Percentiles rank a stretch among this genome's conserved stretches.
phyloP scores from a whole-genome alignment of 1,140 invertebrate genomes.

The Bombus polaris region DNA sequence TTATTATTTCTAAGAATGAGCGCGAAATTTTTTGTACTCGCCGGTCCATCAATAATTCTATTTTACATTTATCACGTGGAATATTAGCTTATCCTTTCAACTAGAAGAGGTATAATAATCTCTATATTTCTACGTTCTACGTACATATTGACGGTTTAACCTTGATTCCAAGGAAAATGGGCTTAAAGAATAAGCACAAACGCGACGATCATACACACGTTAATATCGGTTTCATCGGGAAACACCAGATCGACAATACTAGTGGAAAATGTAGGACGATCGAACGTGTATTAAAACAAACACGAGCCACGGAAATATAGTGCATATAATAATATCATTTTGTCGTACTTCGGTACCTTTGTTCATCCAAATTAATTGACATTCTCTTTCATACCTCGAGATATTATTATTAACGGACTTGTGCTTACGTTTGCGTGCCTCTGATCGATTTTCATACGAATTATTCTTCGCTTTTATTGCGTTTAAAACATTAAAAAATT shows the following conservation, averaged over 20 bases:
- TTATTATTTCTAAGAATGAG: background rate
- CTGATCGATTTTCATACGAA: too few relatives aligned
- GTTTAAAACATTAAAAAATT: too few relatives aligned
- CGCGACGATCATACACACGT: background rate
- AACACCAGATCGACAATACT: background rate
- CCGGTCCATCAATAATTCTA: background rate
- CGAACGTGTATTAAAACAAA: slow-evolving; percentile 21
- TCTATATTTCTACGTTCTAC: background rate
- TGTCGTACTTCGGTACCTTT: background rate
- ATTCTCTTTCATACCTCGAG: background rate
- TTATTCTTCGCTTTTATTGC: too few relatives aligned
- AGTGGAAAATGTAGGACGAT: slow-evolving; percentile 31
- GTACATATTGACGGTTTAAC: background rate
- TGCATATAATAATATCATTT: background rate
- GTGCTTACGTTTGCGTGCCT: too few relatives aligned
- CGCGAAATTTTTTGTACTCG: background rate
- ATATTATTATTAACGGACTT: too few relatives aligned
- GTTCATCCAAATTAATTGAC: background rate
- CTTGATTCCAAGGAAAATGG: slow-evolving; percentile 17
- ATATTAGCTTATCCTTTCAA: slow-evolving; percentile 28
- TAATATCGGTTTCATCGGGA: slow-evolving; percentile 3
- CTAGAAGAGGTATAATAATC: background rate
- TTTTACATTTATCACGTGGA: background rate
- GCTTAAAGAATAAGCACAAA: background rate
- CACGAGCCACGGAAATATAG: background rate